Base-by-base conservation (phyloP, 2,113 vertebrate genomes). In the Hiodon tergisus region DNA sequence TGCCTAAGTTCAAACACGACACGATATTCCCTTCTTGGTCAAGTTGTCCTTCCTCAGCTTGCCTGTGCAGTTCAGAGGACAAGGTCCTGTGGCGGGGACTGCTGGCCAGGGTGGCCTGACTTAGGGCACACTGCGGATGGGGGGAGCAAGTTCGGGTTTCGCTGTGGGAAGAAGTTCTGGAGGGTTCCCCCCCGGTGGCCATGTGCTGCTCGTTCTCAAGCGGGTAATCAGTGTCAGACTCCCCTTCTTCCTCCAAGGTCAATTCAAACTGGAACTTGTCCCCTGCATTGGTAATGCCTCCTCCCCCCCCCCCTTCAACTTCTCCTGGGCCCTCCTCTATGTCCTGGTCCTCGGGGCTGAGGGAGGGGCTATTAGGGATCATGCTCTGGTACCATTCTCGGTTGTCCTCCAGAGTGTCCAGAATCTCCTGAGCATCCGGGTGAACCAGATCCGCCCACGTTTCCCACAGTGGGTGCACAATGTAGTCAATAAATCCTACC, bases 401-500 rank as follows among this genome's bases (percentile, higher is more conserved):
- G 86, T 98, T 97, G 82, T 98, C 95, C 83, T 98, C 95, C 78
- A 97, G 84, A 0, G 91, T 96, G 87, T 96, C 95, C 78, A 98
- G 84, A 78, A 98, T 92, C 79, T 93, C 95, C 82, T 97, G 95
- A 2, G 95, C 95, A 0, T 96, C 95, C 0, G 95, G 95, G 60
- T 98, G 94, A 14, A 97, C 95, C 3, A 97, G 86, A 77, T 98
- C 95, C 0, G 94, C 95, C 95, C 95, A 98, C 0, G 95, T 95
- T 84, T 97, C 95, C 95, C 95, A 98, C 71, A 98, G 86, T 0
- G 95, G 95, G 79, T 96, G 95, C 17, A 93, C 95, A 0, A 97
- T 95, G 88, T 95, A 97, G 85, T 97, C 95, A 0, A 98, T 97
- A 85, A 98, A 97, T 50, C 95, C 95, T 81, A 96, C 94, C 95